Evolutionary conservation across 53 echinoderm and acorn worm genomes (phyloP), one percentile per base, ranked within the genome.

Genomic region (Holothuria scabra): DNA sequence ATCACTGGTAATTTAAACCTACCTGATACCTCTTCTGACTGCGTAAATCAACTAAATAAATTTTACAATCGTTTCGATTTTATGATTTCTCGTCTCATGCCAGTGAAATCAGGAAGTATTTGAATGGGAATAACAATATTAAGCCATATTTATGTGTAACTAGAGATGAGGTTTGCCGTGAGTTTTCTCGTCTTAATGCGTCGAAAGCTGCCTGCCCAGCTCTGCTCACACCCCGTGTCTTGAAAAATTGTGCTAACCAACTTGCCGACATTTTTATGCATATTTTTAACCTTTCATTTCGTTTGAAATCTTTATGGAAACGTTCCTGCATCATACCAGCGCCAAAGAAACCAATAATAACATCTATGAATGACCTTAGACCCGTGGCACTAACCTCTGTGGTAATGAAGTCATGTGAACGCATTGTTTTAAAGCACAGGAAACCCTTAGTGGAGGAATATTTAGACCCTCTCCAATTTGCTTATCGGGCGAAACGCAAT

Each of bases 201-300:
- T 49, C 28, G 2, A 85, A 85, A 56, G 28, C 86, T 46, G 28
- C 86, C 48, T 78, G 65, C n/a, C 86, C 86, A 12, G 86, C 76
- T 37, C 46, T 48, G n/a, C 23, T 86, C 28, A 65, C 86, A 19
- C 76, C 86, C 1, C 66, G 78, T 18, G 46, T 86, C 26, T 31
- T 86, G 48, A 86, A 76, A 32, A 46, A 52, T 21, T 86, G 86
- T 29, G 66, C 64, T n/a, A 41, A 65, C 65, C 86, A 86, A 22
- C 37, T 60, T 0, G 19, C 37, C 16, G 62, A 22, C 30, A 86
- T 86, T 64, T 86, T 86, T 46, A 64, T 21, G 26, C 6, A 1
- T 29, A 32, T 86, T 64, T 86, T 86, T 76, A 86, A 86, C 12
- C 49, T 46, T 10, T 86, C 64, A 41, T 86, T 86, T 12, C 0